Percentiles rank a stretch among this genome's conserved stretches.
phyloP scores from a whole-genome alignment of 1,140 invertebrate species.

The Pararge aegeria region DNA sequence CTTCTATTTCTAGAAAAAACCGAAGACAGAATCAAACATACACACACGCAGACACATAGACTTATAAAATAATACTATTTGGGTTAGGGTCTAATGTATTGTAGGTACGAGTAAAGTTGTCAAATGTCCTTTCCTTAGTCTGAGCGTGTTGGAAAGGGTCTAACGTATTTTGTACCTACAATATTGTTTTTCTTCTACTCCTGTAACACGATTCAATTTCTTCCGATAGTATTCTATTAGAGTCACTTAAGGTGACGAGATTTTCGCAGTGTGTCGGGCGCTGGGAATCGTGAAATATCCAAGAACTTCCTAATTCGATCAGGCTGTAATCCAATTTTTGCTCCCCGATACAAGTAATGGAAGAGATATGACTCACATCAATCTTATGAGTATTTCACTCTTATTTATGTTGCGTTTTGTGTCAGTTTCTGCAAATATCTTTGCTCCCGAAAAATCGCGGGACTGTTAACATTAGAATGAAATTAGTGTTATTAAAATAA shows the following conservation, averaged over 20 bases:
- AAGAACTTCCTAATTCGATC: conserved; percentile 65
- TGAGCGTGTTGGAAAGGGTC: no score
- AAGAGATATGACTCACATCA: conserved; percentile 14
- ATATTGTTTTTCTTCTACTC: neutral
- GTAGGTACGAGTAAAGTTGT: no score
- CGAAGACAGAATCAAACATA: no score
- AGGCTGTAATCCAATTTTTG: conserved; percentile 61
- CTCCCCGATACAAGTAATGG: conserved; percentile 30
- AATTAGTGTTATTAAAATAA: no score
- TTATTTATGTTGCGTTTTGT: neutral
- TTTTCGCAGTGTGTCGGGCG: conserved; percentile 37
- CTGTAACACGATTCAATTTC: conserved; percentile 10
- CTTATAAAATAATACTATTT: no score
- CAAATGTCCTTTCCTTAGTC: no score
- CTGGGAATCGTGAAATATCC: conserved; percentile 49
- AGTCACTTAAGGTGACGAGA: conserved; percentile 42
- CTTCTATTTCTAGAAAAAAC: no score
- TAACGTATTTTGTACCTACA: no score
- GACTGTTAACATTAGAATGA: no score
- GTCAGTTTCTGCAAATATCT: conserved; percentile 10
- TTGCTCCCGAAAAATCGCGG: neutral
- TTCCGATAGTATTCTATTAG: conserved; percentile 36
- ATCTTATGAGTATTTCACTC: conserved; percentile 5
- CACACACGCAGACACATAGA: no score
- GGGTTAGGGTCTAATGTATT: no score